Conservation (phyloP, 1,140 invertebrate species). For the Conus betulinus region DNA sequence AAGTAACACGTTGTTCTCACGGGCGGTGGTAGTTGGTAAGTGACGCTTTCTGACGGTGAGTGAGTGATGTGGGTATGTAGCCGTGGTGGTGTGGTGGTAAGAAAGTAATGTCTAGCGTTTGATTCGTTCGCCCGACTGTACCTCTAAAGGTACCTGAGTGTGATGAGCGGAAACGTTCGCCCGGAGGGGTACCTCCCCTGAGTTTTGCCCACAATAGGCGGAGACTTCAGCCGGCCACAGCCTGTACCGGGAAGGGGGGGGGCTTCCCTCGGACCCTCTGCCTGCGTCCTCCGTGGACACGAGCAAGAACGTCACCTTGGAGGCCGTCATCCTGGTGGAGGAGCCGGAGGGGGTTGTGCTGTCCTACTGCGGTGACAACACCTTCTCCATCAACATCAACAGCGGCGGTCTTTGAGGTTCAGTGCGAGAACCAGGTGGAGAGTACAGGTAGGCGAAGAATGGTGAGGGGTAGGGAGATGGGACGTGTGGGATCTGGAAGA, state of each 20-base stretch:
- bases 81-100: too few relatives aligned
- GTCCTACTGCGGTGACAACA: background rate
- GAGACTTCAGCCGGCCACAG: background rate
- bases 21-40: too few relatives aligned
- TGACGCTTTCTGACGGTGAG: too few relatives aligned
- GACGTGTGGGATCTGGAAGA: too few relatives aligned
- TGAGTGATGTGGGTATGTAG: too few relatives aligned
- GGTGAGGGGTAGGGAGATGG: too few relatives aligned
- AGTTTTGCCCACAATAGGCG: background rate
- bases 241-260: background rate
- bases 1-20: too few relatives aligned
- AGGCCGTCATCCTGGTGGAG: background rate
- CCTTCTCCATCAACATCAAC: conserved; percentile 12
- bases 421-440: conserved; percentile 5
- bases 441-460: background rate
- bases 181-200: too few relatives aligned
- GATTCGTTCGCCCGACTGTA: too few relatives aligned
- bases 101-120: too few relatives aligned
- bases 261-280: background rate
- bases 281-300: background rate
- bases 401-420: background rate
- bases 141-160: too few relatives aligned
- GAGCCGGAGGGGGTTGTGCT: background rate
- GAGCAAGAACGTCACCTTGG: background rate
- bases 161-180: too few relatives aligned